Evolutionary conservation across 2,113 vertebrate species (phyloP).

Genomic region (Ciconia stormi): DNA sequence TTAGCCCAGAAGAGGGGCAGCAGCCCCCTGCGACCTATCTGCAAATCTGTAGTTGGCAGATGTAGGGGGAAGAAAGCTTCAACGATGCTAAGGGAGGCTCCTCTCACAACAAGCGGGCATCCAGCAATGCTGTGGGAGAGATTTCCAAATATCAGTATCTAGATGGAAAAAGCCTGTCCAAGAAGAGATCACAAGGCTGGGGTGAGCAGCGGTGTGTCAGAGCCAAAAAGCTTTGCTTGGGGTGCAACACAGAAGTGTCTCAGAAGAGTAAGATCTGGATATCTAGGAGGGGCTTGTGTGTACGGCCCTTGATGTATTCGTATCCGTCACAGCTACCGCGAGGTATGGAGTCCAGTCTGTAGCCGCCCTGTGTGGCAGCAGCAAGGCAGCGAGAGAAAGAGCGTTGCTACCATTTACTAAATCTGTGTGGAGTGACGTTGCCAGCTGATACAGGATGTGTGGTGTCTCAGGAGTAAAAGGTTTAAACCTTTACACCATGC

Average conservation of each 20-base stretch:
- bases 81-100: not conserved
- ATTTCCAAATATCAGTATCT: not conserved
- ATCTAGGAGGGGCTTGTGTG: not conserved
- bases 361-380: not conserved
- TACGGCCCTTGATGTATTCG: not conserved
- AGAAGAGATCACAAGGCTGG: not conserved
- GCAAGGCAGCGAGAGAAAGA: not conserved
- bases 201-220: not conserved
- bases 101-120: not conserved
- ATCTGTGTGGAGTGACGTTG: too few species aligned
- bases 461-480: not conserved
- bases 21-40: not conserved
- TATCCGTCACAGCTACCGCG: not conserved
- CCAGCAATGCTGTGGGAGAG: not conserved
- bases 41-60: not conserved
- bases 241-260: not conserved
- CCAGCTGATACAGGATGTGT: not conserved
- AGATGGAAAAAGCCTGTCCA: not conserved
- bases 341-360: not conserved
- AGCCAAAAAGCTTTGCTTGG: not conserved
- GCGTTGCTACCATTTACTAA: not conserved
- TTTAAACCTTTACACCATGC: not conserved
- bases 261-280: not conserved
- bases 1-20: not conserved
- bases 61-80: not conserved